Conservation (phyloP, 2,113 vertebrate genomes). For the Sander lucioperca region DNA sequence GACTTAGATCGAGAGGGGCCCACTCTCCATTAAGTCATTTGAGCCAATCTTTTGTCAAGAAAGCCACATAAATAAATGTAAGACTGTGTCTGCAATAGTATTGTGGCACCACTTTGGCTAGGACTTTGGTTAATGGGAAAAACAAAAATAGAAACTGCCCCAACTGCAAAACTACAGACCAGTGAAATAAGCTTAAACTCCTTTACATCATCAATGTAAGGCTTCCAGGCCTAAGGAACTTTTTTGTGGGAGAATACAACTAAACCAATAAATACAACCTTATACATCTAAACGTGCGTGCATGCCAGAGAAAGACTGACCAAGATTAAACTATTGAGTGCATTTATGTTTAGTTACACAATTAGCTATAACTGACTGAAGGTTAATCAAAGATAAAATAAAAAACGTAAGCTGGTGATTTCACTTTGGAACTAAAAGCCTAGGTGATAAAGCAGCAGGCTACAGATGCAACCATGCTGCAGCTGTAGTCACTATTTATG, state of each 20-base stretch:
- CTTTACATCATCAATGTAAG: no score
- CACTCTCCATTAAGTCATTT: background rate
- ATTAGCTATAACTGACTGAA: background rate
- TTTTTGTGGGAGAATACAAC: background rate
- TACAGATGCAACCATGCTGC: background rate
- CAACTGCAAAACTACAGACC: background rate
- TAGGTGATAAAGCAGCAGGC: slow-evolving; percentile 4
- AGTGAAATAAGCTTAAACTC: no score
- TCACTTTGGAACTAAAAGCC: background rate
- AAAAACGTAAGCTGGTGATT: background rate
- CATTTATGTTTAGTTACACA: background rate
- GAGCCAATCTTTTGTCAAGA: no score
- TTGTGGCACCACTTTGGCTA: background rate
- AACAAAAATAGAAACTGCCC: background rate
- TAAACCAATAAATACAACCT: background rate
- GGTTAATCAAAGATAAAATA: no score
- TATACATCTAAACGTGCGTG: background rate
- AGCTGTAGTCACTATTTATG: background rate
- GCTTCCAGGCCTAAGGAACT: no score
- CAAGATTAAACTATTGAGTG: background rate
- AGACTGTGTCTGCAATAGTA: background rate
- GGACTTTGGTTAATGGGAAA: background rate
- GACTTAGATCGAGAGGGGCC: background rate
- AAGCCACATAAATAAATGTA: background rate
- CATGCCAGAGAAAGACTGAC: background rate